Evolutionary conservation across 2,888 invertebrate genomes (phyloP), one percentile per base, ranked within the genome.

Genomic region (Macropis europaea): DNA sequence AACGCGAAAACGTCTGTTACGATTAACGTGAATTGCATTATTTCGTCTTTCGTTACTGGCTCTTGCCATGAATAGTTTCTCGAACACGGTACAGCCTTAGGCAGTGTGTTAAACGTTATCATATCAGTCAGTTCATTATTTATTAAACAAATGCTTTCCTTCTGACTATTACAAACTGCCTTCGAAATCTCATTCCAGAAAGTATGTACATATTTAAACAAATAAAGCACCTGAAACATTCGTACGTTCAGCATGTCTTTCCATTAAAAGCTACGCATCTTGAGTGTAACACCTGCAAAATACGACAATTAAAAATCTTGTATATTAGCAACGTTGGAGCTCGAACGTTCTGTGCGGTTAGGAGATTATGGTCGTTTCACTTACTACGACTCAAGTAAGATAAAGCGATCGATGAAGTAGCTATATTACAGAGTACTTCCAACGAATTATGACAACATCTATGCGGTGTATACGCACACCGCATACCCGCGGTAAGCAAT

Each of bases 361-460:
- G 60, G 53, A 68, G 64, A 81, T 71, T 68, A 67, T 32, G 57
- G 60, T 60, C 48, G 48, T 73, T 79, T 72, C 62, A 40, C 57
- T 66, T 59, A 54, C 48, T 45, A 59, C 62, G 28, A 67, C 72
- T 79, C 61, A 67, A 68, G 57, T 57, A 69, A 82, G 74, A 84
- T 82, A 81, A 70, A 80, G 76, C 77, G 73, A 80, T 82, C 81
- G 81, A 73, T 74, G 73, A 72, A 77, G 76, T 76, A 84, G 81
- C 80, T 79, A 81, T 69, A 79, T 82, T 85, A 82, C 82, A 82
- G 73, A 76, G 76, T 79, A 83, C 83, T 85, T 83, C 79, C 81
- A 54, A 77, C 79, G 77, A 85, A 83, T 85, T 85, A 85, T 82
- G 77, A 82, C 77, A 75, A 81, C 76, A 75, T 67, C 75, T 62